Evolutionary conservation across 2,113 vertebrate species (phyloP), one percentile per base, ranked within the genome.

Genomic region (Zosterops japonicus): DNA sequence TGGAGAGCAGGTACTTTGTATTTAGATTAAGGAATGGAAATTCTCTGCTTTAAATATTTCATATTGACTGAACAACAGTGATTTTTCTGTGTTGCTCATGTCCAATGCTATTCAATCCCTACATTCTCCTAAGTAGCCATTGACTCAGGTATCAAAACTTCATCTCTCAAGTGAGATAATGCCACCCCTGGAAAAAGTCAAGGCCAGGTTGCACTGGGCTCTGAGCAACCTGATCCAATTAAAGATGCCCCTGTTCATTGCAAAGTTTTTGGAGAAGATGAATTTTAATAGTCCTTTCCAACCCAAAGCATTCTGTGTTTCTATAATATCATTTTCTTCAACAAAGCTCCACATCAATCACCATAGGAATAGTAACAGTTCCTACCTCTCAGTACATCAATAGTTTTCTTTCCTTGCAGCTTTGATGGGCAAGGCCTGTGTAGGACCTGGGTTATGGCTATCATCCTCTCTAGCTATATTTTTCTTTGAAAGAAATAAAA

Each of bases 111-210:
- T 33, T 78, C 4, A 24, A 16, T 46, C 28, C 29, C 27, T 27
- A 21, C 1, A 0, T 39, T 42, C 20, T 87, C 24, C n/a, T 31
- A 79, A 35, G 13, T 2, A 64, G 17, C 5, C 18, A 29, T 11
- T 74, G 39, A 4, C n/a, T 83, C 20, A 25, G 19, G 8, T 46
- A 57, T n/a, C 36, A 41, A 39, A 68, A 65, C 8, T 86, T 33
- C 5, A 8, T 35, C 77, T 46, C 11, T 80, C 14, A 35, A 6
- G 6, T 22, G 28, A 9, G 10, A 21, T n/a, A 64, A 87, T 57
- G 17, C 2, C 47, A 61, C 16, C 18, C 49, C 42, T 70, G 15
- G 42, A 44, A 50, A 50, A 22, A 14, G 11, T 21, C 12, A 42
- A 50, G 35, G 56, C 35, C 56, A 14, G 15, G 22, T 9, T 63